phyloP scores from a whole-genome alignment of 2,113 vertebrate species.

The Cacatua alba region DNA sequence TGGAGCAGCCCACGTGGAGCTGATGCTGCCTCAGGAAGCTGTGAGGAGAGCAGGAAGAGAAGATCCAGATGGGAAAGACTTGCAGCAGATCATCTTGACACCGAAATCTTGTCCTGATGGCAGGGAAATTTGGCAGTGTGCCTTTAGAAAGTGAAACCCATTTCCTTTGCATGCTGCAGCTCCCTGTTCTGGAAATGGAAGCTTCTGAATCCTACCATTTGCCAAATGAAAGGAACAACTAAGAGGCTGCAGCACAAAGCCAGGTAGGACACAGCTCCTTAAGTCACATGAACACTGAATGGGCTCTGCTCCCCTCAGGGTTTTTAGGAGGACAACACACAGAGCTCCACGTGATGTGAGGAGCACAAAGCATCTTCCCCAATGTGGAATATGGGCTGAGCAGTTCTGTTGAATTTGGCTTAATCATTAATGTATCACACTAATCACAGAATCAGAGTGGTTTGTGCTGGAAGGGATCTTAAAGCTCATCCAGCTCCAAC shows the following conservation, averaged over 20 bases:
- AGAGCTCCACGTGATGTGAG: fast-evolving
- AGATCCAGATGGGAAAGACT: neutral
- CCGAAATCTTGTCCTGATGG: neutral
- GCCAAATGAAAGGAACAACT: neutral
- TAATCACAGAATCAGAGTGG: neutral
- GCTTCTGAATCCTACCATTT: neutral
- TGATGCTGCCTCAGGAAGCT: neutral
- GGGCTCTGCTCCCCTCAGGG: fast-evolving
- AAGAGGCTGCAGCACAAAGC: slow-evolving; percentile 2
- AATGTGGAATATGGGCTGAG: neutral
- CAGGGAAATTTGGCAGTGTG: neutral
- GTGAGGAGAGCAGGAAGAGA: neutral
- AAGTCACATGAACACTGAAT: neutral
- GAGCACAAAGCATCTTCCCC: neutral
- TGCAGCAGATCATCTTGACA: neutral
- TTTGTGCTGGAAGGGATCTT: no score
- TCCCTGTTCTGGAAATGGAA: neutral
- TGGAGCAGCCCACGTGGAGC: slow-evolving; percentile 26
- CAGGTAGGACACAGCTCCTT: neutral
- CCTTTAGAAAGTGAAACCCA: neutral
- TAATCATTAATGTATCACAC: neutral
- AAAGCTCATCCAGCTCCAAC: neutral
- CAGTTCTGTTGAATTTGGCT: neutral
- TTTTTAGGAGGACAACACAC: fast-evolving
- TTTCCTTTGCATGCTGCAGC: neutral